A percentile compares a stretch with the other conserved stretches of the same genome.
Conservation (phyloP, 2,113 vertebrate species). For the Nycticryphes semicollaris region DNA sequence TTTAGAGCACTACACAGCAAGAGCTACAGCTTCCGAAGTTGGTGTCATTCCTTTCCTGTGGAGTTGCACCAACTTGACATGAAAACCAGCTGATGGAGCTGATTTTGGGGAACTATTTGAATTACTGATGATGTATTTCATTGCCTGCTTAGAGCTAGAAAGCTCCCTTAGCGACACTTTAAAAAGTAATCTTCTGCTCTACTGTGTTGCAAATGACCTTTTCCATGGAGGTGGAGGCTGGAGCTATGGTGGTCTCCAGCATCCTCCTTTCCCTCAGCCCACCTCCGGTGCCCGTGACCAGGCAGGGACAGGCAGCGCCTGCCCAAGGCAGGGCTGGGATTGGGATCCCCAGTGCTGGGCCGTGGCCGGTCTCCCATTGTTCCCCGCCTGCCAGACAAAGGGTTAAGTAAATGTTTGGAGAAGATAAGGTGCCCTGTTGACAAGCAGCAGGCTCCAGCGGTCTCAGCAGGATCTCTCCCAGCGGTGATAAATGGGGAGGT, state of each 20-base stretch:
- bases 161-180: neutral
- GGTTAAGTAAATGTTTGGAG: conserved; percentile 87
- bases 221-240: neutral
- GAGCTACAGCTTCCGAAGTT: neutral
- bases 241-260: neutral
- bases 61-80: neutral
- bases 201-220: neutral
- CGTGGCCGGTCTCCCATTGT: conserved; percentile 74
- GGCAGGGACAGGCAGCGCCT: neutral
- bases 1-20: neutral
- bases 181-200: neutral
- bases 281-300: rapidly evolving
- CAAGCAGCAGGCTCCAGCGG: conserved; percentile 83
- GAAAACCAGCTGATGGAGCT: neutral
- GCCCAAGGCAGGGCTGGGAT: neutral
- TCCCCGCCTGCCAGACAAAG: conserved; percentile 82
- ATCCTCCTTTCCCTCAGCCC: neutral
- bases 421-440: conserved; percentile 85
- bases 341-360: neutral
- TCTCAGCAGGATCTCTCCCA: conserved; percentile 60
- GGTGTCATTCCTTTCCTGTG: neutral
- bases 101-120: neutral
- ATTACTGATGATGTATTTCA: neutral
- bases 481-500: conserved; percentile 70
- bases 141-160: neutral